Evolutionary conservation across 1,140 invertebrate species (phyloP).

Genomic region (Ooceraea biroi): DNA sequence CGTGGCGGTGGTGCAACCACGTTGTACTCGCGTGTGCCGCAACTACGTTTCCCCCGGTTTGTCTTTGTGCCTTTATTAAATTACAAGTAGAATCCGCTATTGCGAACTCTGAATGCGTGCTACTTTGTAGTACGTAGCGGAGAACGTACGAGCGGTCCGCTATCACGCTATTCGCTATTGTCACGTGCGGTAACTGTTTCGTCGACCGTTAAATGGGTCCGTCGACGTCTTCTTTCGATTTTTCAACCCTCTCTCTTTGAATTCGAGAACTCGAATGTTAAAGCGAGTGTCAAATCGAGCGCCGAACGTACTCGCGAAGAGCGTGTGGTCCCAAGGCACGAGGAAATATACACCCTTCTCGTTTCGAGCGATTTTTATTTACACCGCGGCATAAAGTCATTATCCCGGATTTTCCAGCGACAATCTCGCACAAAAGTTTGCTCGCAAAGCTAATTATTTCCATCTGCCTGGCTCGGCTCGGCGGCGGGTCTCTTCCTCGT

Average conservation of each 20-base stretch:
- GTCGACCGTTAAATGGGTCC: conserved; percentile 5
- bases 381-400: neutral
- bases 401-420: conserved; percentile 40
- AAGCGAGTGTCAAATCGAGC: neutral
- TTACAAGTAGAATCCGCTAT: conserved; percentile 46
- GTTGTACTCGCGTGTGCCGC: neutral
- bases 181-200: conserved; percentile 19
- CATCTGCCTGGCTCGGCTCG: conserved; percentile 46
- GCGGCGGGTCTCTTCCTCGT: conserved; percentile 22
- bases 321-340: neutral
- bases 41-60: conserved; percentile 33
- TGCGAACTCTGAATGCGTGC: conserved; percentile 35
- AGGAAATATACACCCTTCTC: neutral
- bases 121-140: conserved; percentile 34
- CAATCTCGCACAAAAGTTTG: conserved; percentile 64
- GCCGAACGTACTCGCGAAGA: neutral
- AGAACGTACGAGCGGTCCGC: neutral
- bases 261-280: no score
- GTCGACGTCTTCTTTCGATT: neutral
- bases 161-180: conserved; percentile 32
- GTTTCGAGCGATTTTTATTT: neutral
- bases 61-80: conserved; percentile 59
- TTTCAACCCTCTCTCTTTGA: neutral
- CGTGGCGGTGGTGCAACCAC: conserved; percentile 34
- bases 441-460: conserved; percentile 68